Evolutionary conservation across 1,140 invertebrate species (phyloP).

Genomic region (Solenopsis invicta): DNA sequence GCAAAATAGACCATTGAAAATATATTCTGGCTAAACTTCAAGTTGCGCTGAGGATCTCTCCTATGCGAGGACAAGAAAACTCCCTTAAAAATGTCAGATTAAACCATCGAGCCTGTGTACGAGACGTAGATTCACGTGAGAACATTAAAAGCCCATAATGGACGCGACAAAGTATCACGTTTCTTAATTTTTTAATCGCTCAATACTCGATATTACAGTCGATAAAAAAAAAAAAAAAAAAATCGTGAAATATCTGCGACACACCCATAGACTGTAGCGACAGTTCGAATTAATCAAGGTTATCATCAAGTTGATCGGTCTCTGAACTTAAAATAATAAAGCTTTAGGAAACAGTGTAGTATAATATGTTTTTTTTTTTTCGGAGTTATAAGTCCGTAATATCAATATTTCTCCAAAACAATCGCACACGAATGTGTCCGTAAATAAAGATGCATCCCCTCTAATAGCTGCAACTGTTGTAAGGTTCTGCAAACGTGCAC

Average conservation of each 20-base stretch:
- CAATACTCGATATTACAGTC: no score
- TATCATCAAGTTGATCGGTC: neutral
- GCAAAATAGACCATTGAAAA: conserved; percentile 77
- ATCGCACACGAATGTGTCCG: neutral
- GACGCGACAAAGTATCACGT: neutral
- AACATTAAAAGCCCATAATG: neutral
- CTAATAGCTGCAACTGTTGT: neutral
- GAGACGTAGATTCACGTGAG: neutral
- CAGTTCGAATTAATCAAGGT: neutral
- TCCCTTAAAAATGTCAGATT: neutral
- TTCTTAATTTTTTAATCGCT: neutral
- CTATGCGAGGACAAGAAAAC: neutral
- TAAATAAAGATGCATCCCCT: neutral
- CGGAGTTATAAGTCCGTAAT: neutral
- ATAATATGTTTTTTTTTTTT: neutral
- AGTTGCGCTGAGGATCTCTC: neutral
- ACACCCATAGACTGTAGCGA: neutral
- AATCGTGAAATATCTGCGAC: neutral
- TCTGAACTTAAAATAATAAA: neutral
- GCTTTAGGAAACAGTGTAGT: neutral
- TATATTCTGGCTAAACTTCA: conserved; percentile 72
- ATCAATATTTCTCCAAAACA: conserved; percentile 2
- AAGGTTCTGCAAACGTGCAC: conserved; percentile 4
- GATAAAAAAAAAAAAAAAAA: neutral
- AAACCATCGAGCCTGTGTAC: neutral